These are phyloP conservation scores for Drosophila robusta DNA, from an alignment of 2,888 invertebrate species.

Conservation along the genomic window DNA sequence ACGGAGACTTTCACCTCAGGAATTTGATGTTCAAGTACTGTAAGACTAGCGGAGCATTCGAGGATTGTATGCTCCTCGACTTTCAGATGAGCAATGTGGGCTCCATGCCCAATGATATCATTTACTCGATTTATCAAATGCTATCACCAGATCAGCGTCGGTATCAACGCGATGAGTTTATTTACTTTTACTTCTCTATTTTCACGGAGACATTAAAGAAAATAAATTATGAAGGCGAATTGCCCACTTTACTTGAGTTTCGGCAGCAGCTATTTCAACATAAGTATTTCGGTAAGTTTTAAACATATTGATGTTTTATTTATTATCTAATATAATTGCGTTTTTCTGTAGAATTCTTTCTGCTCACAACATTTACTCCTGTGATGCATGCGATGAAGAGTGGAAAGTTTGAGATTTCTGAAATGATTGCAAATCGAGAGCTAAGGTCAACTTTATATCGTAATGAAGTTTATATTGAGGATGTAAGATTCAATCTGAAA, in stretches of 20 bases:
- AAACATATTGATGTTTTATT: background rate
- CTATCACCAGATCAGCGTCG: constrained; percentile 53
- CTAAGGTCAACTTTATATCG: constrained; percentile 22
- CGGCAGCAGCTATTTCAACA: constrained; percentile 51
- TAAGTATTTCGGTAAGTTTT: constrained; percentile 59
- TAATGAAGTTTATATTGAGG: constrained; percentile 40
- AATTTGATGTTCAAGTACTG: constrained; percentile 76
- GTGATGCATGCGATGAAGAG: constrained; percentile 36
- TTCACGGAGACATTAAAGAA: constrained; percentile 60
- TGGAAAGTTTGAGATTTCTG: constrained; percentile 35
- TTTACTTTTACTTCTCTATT: constrained; percentile 65
- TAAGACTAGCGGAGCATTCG: constrained; percentile 23
- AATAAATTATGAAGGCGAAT: constrained; percentile 54
- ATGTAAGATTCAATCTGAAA: constrained; percentile 43
- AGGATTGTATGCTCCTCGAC: constrained; percentile 75
- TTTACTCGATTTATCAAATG: constrained; percentile 70
- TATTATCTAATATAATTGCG: background rate
- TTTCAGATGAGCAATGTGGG: constrained; percentile 70
- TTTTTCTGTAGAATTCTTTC: constrained; percentile 53
- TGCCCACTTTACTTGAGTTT: constrained; percentile 62
- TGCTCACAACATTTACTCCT: constrained; percentile 59
- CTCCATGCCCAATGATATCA: constrained; percentile 62
- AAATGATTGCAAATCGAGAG: constrained; percentile 40
- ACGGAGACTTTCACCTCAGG: constrained; percentile 79
- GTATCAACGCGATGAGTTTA: constrained; percentile 54